Percentiles rank a stretch among this genome's conserved stretches.
phyloP scores from a whole-genome alignment of 2,888 invertebrate genomes.

The Drosophila quinaria region DNA sequence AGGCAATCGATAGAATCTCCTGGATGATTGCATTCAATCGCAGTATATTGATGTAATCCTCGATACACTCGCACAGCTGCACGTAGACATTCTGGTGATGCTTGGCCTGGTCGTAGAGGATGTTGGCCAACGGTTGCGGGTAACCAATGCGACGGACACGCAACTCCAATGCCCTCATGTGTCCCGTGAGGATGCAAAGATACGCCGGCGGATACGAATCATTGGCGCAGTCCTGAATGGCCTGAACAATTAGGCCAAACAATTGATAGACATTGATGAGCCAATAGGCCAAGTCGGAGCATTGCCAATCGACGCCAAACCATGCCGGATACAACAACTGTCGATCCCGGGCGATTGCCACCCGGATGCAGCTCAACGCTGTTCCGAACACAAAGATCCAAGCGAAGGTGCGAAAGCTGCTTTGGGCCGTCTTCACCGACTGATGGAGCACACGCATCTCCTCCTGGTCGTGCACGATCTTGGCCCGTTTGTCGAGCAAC shows the following conservation, averaged over 20 bases:
- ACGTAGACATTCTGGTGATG: conserved; percentile 29
- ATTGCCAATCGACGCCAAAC: conserved; percentile 79
- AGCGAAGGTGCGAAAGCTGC: conserved; percentile 70
- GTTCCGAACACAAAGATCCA: conserved; percentile 74
- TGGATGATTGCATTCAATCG: conserved; percentile 86
- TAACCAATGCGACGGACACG: conserved; percentile 76
- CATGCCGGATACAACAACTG: conserved; percentile 82
- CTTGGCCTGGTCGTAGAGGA: no score
- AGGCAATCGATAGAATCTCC: conserved; percentile 86
- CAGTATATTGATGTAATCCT: conserved; percentile 75
- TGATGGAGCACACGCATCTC: conserved; percentile 60
- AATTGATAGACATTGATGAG: conserved; percentile 74
- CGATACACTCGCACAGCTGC: conserved; percentile 72
- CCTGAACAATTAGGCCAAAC: conserved; percentile 76
- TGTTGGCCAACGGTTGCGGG: background rate
- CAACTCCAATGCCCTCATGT: conserved; percentile 75
- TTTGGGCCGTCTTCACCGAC: conserved; percentile 62
- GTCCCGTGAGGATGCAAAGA: conserved; percentile 77
- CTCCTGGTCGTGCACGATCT: conserved; percentile 30
- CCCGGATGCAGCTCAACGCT: conserved; percentile 68
- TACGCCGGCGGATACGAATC: conserved; percentile 84
- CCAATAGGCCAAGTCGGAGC: conserved; percentile 56
- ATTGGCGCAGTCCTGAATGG: conserved; percentile 80
- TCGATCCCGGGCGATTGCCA: conserved; percentile 57
- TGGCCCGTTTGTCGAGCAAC: conserved; percentile 47